A percentile compares a stretch with the other conserved stretches of the same genome.
These are phyloP conservation scores for Phacellophora camtschatica DNA, from an alignment of 30 jellyfish, hydroid and myxozoan genomes.

Conservation along the genomic window DNA sequence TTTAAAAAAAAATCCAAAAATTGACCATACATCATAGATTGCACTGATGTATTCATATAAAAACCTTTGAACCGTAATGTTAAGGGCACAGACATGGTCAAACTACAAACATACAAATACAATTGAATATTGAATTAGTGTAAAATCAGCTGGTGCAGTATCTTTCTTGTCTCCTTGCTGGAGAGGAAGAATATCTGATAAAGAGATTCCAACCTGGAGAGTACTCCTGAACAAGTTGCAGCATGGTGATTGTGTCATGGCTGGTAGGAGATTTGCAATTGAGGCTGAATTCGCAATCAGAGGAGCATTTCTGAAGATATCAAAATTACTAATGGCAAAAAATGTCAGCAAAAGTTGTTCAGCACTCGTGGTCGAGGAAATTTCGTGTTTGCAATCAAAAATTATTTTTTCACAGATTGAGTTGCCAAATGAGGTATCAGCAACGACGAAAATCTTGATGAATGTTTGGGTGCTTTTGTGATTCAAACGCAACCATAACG, in stretches of 20 bases:
- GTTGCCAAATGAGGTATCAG: too few species aligned
- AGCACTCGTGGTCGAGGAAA: too few species aligned
- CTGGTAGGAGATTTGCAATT: slow-evolving; percentile 46
- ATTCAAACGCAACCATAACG: too few species aligned
- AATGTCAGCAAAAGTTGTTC: too few species aligned
- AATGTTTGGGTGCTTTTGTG: too few species aligned
- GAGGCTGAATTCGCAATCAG: slow-evolving; percentile 49
- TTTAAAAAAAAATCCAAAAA: background rate
- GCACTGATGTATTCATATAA: slow-evolving; percentile 17
- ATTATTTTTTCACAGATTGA: too few species aligned
- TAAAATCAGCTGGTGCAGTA: background rate
- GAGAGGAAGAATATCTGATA: slow-evolving; percentile 56
- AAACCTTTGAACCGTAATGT: background rate
- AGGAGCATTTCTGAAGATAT: slow-evolving; percentile 46
- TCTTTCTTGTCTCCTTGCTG: slow-evolving; percentile 23
- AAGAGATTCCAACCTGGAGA: background rate
- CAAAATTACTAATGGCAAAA: slow-evolving; percentile 72
- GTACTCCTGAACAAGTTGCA: slow-evolving; percentile 26
- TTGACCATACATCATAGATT: slow-evolving; percentile 18
- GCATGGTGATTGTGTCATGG: slow-evolving; percentile 40
- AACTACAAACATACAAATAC: slow-evolving; percentile 24
- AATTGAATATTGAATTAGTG: background rate
- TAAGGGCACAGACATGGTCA: slow-evolving; percentile 17
- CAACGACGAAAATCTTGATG: too few species aligned
- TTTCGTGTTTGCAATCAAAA: too few species aligned